Evolutionary conservation across 2,797 vertebrate species (phyloP).

Genomic region (Lutjanus campechanus): DNA sequence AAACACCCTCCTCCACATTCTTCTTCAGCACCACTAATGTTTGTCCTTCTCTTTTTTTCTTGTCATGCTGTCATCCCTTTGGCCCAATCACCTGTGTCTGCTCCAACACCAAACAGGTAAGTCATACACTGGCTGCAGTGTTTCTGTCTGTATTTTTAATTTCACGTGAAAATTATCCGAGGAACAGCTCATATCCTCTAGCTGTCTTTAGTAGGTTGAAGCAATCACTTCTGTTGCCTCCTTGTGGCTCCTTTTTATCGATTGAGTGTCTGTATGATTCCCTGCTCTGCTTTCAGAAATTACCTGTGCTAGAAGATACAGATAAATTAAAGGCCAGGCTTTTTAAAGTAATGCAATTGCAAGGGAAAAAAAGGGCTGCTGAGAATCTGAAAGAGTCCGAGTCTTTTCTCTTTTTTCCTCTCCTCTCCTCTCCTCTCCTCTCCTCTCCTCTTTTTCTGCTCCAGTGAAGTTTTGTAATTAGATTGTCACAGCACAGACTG

Average conservation of each 20-base stretch:
- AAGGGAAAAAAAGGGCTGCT: constrained; percentile 33
- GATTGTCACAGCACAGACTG: constrained; percentile 74
- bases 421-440: background rate
- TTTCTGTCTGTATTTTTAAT: constrained; percentile 49
- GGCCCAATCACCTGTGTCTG: constrained; percentile 41
- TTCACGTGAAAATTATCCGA: constrained; percentile 53
- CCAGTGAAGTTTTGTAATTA: constrained; percentile 79
- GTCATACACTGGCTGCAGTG: constrained; percentile 52
- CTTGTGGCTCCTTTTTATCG: constrained; percentile 70
- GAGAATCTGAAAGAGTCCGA: constrained; percentile 37
- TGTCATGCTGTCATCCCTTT: constrained; percentile 60
- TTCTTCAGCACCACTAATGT: constrained; percentile 39
- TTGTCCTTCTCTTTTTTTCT: constrained; percentile 24
- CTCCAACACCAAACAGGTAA: constrained; percentile 67
- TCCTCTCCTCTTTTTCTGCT: constrained; percentile 62
- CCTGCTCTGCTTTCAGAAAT: constrained; percentile 66
- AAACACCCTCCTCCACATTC: constrained; percentile 6
- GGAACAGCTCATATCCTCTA: constrained; percentile 49
- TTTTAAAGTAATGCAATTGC: constrained; percentile 63
- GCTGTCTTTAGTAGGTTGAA: constrained; percentile 66
- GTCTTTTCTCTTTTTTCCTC: background rate
- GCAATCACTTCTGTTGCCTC: constrained; percentile 67
- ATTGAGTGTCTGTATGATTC: constrained; percentile 64
- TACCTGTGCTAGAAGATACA: constrained; percentile 61
- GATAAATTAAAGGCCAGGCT: constrained; percentile 67